Conservation (phyloP, 2,797 vertebrate species). For the Pampus argenteus region DNA sequence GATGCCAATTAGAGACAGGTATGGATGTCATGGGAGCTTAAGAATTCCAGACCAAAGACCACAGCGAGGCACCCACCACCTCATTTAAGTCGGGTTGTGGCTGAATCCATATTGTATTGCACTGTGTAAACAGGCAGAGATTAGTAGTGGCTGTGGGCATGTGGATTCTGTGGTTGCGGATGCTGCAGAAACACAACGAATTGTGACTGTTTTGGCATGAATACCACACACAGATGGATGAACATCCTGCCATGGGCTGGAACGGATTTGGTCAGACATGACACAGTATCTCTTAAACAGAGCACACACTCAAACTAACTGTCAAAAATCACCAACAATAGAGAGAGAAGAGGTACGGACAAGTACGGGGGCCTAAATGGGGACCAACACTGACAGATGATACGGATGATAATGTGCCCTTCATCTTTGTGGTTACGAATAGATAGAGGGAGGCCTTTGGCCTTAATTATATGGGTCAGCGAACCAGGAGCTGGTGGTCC, state of each 20-base stretch:
- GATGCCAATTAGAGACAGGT: slow-evolving; percentile 52
- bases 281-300: slow-evolving; percentile 45
- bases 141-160: slow-evolving; percentile 51
- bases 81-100: slow-evolving; percentile 37
- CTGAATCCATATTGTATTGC: slow-evolving; percentile 49
- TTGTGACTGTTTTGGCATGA: slow-evolving; percentile 60
- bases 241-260: slow-evolving; percentile 49
- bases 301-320: slow-evolving; percentile 16
- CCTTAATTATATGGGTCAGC: slow-evolving; percentile 80
- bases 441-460: slow-evolving; percentile 64
- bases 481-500: slow-evolving; percentile 63
- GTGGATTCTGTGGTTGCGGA: slow-evolving; percentile 46
- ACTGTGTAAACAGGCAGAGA: slow-evolving; percentile 51
- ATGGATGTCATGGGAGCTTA: slow-evolving; percentile 41
- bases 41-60: slow-evolving; percentile 23
- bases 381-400: slow-evolving; percentile 56
- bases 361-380: neutral
- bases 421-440: slow-evolving; percentile 59
- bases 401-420: slow-evolving; percentile 67
- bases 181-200: slow-evolving; percentile 44
- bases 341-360: neutral
- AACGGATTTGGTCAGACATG: slow-evolving; percentile 59
- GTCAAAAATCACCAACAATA: slow-evolving; percentile 17
- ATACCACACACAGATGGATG: slow-evolving; percentile 64
- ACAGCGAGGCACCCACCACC: slow-evolving; percentile 1